Evolutionary conservation across 2,113 vertebrate genomes (phyloP).

Genomic region (Lanius ludovicianus): DNA sequence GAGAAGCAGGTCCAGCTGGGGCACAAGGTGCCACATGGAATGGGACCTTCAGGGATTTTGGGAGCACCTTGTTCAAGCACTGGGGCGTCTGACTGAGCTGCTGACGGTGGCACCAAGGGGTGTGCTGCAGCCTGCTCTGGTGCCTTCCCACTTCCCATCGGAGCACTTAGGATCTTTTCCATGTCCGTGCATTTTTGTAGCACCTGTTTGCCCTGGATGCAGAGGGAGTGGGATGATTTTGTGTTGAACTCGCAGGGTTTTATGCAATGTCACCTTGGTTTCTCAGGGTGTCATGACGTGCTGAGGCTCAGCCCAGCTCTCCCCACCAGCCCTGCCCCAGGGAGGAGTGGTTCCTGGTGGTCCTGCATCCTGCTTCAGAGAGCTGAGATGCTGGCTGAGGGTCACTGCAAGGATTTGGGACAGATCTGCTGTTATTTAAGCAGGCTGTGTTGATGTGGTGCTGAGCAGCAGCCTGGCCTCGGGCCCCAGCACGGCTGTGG

Average conservation of each 20-base stretch:
- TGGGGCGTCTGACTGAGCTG: not conserved
- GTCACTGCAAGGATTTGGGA: not conserved
- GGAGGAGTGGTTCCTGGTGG: not conserved
- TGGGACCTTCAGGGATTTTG: rapidly evolving
- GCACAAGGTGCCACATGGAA: not conserved
- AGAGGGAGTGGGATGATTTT: not conserved
- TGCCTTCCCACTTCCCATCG: rapidly evolving
- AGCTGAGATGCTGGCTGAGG: not conserved
- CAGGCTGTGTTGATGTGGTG: not conserved
- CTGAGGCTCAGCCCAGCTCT: not conserved
- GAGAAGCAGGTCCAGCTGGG: not conserved
- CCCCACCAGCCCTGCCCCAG: not conserved
- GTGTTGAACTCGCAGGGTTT: not conserved
- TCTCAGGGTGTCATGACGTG: rapidly evolving
- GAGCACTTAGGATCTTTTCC: not conserved
- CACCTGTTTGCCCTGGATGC: not conserved
- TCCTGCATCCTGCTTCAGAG: not conserved
- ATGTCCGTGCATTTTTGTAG: rapidly evolving
- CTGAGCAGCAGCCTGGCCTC: not conserved
- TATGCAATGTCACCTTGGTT: not conserved
- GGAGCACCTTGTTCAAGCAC: not conserved
- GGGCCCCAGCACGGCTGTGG: not conserved
- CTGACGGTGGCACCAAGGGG: not conserved
- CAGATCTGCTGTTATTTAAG: not conserved
- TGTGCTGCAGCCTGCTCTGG: not conserved